A percentile compares a stretch with the other conserved stretches of the same genome.
Conservation (phyloP, 2,113 vertebrate genomes). For the Stegastes partitus region DNA sequence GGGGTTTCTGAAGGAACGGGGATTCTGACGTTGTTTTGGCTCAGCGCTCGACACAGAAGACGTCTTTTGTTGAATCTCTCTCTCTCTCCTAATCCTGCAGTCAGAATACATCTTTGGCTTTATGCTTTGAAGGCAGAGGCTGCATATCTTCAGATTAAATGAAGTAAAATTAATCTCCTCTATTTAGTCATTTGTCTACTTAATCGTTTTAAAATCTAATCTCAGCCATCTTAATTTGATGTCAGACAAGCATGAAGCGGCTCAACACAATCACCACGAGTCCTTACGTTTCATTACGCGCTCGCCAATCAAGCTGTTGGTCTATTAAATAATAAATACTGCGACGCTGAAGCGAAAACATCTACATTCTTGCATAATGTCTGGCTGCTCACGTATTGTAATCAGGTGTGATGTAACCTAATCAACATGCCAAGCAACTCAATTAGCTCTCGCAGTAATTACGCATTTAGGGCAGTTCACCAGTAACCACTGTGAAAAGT, state of each 20-base stretch:
- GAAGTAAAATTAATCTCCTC: conserved; percentile 7
- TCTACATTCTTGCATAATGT: conserved; percentile 41
- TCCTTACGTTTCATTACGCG: neutral
- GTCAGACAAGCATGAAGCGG: conserved; percentile 16
- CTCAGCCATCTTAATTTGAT: neutral
- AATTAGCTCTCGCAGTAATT: conserved; percentile 26
- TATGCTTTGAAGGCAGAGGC: conserved; percentile 57
- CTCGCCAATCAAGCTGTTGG: neutral
- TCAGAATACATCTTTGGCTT: conserved; percentile 65
- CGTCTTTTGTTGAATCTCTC: conserved; percentile 40
- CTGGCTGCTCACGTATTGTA: conserved; percentile 19
- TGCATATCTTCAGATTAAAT: conserved; percentile 32
- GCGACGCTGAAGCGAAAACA: conserved; percentile 18
- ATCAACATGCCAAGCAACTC: conserved; percentile 27
- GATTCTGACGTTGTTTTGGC: conserved; percentile 42
- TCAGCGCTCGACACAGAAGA: conserved; percentile 30
- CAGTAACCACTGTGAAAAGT: conserved; percentile 55
- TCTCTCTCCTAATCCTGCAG: conserved; percentile 27
- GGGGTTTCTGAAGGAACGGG: neutral
- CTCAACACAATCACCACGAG: neutral
- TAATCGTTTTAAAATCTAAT: conserved; percentile 26
- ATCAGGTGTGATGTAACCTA: conserved; percentile 15
- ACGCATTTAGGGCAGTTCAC: conserved; percentile 39
- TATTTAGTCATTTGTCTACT: conserved; percentile 7
- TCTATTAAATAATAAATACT: conserved; percentile 32